These are phyloP conservation scores for Mycalesis mineus DNA, from an alignment of 2,888 invertebrate species.

Conservation along the genomic window DNA sequence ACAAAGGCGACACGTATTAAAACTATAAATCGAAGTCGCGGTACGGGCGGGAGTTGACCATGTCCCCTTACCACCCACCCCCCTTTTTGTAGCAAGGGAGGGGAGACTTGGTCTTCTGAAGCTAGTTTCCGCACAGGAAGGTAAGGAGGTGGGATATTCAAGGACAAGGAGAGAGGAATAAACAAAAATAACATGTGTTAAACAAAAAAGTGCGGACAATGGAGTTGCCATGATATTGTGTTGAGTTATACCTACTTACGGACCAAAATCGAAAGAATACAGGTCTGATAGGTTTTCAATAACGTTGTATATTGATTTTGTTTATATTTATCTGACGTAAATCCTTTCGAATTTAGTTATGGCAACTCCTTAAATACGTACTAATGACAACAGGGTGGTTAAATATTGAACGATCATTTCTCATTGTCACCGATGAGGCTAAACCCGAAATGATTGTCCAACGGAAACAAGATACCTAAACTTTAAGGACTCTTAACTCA, in stretches of 20 bases:
- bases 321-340: not conserved
- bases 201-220: constrained; percentile 40
- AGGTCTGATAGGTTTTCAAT: not conserved
- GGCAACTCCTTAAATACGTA: constrained; percentile 18
- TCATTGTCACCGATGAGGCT: not conserved
- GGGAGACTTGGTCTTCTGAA: constrained; percentile 40
- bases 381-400: constrained; percentile 16
- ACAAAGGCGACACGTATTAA: constrained; percentile 48
- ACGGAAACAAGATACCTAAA: constrained; percentile 26
- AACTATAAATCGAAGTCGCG: constrained; percentile 54
- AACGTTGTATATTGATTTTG: not conserved
- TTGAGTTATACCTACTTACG: not conserved
- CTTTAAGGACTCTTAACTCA: constrained; percentile 31
- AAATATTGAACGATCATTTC: constrained; percentile 22
- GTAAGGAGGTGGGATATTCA: constrained; percentile 37
- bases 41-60: constrained; percentile 50
- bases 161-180: constrained; percentile 43
- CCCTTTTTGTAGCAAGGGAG: constrained; percentile 38
- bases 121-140: constrained; percentile 41
- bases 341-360: constrained; percentile 13
- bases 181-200: constrained; percentile 35
- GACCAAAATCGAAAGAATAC: constrained; percentile 8
- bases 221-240: constrained; percentile 29
- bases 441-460: constrained; percentile 25
- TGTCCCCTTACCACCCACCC: constrained; percentile 46